Evolutionary conservation across 2,113 vertebrate genomes (phyloP).

Genomic region (Thalassarche chlororhynchos): DNA sequence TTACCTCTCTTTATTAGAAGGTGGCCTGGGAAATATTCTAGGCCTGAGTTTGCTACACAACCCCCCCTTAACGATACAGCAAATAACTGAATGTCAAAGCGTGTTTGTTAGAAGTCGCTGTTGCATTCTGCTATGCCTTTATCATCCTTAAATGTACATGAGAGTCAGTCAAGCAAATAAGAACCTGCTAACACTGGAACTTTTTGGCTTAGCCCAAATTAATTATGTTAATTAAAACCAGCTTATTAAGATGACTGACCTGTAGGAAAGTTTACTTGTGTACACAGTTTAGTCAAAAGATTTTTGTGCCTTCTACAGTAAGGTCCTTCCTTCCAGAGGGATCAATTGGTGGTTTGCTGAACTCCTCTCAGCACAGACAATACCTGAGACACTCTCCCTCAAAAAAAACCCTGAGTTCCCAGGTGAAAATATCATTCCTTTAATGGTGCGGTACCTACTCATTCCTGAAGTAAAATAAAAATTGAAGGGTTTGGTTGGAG

Average conservation of each 20-base stretch:
- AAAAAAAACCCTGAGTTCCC: not conserved
- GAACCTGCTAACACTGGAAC: not conserved
- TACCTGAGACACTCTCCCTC: not conserved
- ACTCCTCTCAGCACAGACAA: not conserved
- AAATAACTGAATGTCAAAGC: not conserved
- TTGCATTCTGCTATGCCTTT: not conserved
- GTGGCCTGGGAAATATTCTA: not conserved
- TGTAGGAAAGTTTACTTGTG: not conserved
- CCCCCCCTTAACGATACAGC: not conserved
- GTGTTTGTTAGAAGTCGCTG: not conserved
- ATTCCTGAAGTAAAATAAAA: not conserved
- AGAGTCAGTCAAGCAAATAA: not conserved
- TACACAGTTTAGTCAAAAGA: not conserved
- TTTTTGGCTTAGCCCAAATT: not conserved
- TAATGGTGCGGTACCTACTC: rapidly evolving
- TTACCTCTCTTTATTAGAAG: not conserved
- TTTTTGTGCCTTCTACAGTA: not conserved
- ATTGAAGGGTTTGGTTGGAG: not conserved
- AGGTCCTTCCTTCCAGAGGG: not conserved
- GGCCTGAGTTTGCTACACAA: not conserved
- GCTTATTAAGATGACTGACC: not conserved
- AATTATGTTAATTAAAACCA: not conserved
- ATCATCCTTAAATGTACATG: not conserved
- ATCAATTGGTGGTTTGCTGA: not conserved
- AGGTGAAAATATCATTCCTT: not conserved